Conservation (phyloP, 2,113 vertebrate species). For the Irena cyanogastra region DNA sequence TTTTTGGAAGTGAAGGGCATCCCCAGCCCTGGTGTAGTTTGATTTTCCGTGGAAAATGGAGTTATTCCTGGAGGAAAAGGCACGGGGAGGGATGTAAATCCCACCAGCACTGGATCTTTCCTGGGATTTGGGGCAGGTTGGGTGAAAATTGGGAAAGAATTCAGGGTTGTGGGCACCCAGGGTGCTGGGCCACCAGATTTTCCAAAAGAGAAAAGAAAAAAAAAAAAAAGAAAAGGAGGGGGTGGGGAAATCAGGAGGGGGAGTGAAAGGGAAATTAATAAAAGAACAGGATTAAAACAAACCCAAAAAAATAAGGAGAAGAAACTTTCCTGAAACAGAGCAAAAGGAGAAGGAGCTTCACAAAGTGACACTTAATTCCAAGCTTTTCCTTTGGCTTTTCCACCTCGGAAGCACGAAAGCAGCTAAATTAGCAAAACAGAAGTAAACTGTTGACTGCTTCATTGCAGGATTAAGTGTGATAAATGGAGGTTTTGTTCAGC, state of each 20-base stretch:
- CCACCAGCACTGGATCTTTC: not conserved
- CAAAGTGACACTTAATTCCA: conserved; percentile 72
- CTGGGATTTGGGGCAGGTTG: not conserved
- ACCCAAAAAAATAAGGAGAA: not conserved
- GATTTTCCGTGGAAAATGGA: not conserved
- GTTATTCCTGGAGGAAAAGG: not conserved
- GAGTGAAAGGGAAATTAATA: conserved; percentile 16
- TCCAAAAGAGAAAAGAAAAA: not conserved
- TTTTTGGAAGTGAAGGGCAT: not conserved
- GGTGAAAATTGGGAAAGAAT: not conserved
- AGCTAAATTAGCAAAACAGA: conserved; percentile 88
- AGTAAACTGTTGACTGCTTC: conserved; percentile 90
- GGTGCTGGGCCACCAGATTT: not conserved
- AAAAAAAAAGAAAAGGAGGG: not conserved
- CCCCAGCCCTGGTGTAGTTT: accelerated
- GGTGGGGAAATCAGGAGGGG: not conserved
- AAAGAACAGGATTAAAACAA: not conserved
- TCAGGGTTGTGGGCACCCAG: not conserved
- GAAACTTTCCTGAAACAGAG: not conserved
- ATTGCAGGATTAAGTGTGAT: conserved; percentile 92
- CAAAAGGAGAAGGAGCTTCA: conserved; percentile 49
- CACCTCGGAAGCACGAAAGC: conserved; percentile 77
- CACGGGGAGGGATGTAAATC: not conserved
- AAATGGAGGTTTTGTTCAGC: conserved; percentile 99
- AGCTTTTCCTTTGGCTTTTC: conserved; percentile 72